Conservation (phyloP, 1,140 invertebrate species). For the Eufriesea mexicana region DNA sequence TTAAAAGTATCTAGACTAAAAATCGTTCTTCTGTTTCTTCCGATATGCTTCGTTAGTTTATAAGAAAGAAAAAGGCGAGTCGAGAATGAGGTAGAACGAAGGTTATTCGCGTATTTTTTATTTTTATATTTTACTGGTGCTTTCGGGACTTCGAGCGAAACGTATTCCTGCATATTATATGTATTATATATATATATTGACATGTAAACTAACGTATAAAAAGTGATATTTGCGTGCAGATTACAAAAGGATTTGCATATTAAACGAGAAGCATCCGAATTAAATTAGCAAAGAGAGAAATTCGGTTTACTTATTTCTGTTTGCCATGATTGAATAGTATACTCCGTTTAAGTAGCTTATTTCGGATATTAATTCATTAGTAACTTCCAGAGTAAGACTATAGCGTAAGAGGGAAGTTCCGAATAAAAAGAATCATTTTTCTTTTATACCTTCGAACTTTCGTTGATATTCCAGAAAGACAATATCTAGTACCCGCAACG, state of each 20-base stretch:
- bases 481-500: not conserved
- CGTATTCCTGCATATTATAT: constrained; percentile 10
- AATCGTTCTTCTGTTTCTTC: not conserved
- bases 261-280: not conserved
- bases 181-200: constrained; percentile 20
- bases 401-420: not conserved
- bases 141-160: constrained; percentile 25
- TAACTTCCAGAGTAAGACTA: not conserved
- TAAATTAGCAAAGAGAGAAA: not conserved
- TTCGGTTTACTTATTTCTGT: not conserved
- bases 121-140: constrained; percentile 59
- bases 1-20: not conserved
- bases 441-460: not conserved
- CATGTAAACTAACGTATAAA: not conserved
- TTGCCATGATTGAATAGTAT: not conserved
- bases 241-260: constrained; percentile 12
- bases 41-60: not conserved
- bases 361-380: constrained; percentile 1
- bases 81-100: not conserved
- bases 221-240: constrained; percentile 48
- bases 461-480: not conserved
- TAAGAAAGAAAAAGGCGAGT: not conserved
- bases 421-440: constrained; percentile 7
- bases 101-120: constrained; percentile 44
- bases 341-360: constrained; percentile 14